These are phyloP conservation scores for Cavia porcellus DNA, from an alignment of 2,113 vertebrate species.

Conservation along the genomic window DNA sequence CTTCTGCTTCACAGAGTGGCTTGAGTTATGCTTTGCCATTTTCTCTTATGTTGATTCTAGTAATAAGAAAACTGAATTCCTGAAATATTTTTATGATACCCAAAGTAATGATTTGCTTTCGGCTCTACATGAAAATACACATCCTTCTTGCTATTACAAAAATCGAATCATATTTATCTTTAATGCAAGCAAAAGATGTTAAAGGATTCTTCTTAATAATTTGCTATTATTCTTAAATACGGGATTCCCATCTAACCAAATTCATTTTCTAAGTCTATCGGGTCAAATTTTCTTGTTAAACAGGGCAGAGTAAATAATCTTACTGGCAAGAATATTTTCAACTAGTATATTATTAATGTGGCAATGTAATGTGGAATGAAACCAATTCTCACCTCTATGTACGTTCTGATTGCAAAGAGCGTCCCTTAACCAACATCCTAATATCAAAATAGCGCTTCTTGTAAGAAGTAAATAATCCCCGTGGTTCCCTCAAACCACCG, in stretches of 20 bases:
- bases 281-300: slow-evolving; percentile 70
- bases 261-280: slow-evolving; percentile 42
- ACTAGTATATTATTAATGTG: slow-evolving; percentile 62
- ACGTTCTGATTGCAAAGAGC: slow-evolving; percentile 13
- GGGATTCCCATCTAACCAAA: slow-evolving; percentile 53
- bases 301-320: slow-evolving; percentile 27
- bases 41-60: slow-evolving; percentile 51
- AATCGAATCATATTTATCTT: neutral
- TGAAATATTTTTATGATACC: neutral
- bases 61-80: slow-evolving; percentile 50
- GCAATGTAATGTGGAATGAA: slow-evolving; percentile 39
- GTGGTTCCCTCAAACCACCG: slow-evolving; percentile 56
- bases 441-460: slow-evolving; percentile 43
- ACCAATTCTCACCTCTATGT: neutral
- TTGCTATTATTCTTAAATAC: slow-evolving; percentile 38
- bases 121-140: slow-evolving; percentile 27
- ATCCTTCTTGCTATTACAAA: slow-evolving; percentile 1
- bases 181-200: neutral
- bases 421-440: slow-evolving; percentile 34
- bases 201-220: slow-evolving; percentile 46
- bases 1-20: neutral
- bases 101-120: neutral
- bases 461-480: slow-evolving; percentile 51
- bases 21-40: slow-evolving; percentile 55
- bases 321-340: slow-evolving; percentile 48